phyloP scores from a whole-genome alignment of 2,797 vertebrate species.

The Fistularia commersonii region DNA sequence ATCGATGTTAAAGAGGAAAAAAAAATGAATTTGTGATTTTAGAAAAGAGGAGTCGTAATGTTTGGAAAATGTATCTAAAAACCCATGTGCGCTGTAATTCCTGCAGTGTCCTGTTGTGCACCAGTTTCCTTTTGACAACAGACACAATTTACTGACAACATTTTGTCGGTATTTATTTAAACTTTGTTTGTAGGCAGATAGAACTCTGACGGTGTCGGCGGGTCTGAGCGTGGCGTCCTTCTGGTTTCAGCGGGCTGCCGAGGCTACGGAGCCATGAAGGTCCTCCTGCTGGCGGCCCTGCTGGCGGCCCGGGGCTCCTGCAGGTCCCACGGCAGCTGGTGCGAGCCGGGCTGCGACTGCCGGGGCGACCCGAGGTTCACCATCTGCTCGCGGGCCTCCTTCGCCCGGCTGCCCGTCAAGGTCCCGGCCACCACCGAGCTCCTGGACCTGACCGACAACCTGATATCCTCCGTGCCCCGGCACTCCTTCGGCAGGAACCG shows the following conservation, averaged over 20 bases:
- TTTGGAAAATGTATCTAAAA: too few species aligned
- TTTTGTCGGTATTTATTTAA: too few species aligned
- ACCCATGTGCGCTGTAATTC: too few species aligned
- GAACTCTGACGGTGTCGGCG: background rate
- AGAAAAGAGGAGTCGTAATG: too few species aligned
- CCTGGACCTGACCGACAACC: constrained; percentile 77
- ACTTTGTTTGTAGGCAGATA: too few species aligned
- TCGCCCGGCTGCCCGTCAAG: constrained; percentile 46
- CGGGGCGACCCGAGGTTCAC: constrained; percentile 63
- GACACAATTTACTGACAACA: too few species aligned
- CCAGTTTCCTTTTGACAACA: too few species aligned
- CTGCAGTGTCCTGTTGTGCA: too few species aligned
- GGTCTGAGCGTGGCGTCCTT: background rate
- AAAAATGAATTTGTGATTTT: too few species aligned
- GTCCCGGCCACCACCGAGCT: constrained; percentile 70
- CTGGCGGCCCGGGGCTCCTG: constrained; percentile 7
- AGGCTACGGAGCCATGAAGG: constrained; percentile 40
- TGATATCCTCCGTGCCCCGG: constrained; percentile 56
- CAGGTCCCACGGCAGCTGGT: constrained; percentile 31
- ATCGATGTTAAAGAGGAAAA: too few species aligned
- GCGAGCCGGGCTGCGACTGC: constrained; percentile 64
- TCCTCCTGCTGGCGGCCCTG: constrained; percentile 42
- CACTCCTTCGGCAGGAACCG: constrained; percentile 55
- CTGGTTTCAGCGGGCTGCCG: constrained; percentile 10
- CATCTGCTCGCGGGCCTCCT: constrained; percentile 66